Conservation (phyloP, 2,797 vertebrate genomes). For the Propithecus deckenii region DNA sequence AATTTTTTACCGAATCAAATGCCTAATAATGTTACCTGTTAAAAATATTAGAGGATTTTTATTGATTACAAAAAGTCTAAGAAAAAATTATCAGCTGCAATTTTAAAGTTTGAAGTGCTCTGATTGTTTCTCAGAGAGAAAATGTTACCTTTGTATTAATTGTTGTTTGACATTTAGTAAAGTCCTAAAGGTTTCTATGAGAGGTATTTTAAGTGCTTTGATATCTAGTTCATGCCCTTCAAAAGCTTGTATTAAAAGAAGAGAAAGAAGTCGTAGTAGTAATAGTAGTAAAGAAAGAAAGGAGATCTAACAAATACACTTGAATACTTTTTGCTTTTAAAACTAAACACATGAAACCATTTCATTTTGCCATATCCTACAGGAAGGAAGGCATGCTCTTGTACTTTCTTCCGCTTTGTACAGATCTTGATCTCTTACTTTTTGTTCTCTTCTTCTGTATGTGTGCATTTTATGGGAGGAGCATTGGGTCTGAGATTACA, state of each 20-base stretch:
- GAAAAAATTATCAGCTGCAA: conserved; percentile 44
- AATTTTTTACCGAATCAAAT: conserved; percentile 68
- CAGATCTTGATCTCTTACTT: neutral
- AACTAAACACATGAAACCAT: neutral
- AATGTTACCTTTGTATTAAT: conserved; percentile 38
- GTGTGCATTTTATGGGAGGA: conserved; percentile 22
- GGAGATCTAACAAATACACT: conserved; percentile 12
- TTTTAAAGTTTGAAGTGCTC: conserved; percentile 65
- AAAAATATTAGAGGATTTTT: conserved; percentile 61
- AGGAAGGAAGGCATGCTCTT: neutral
- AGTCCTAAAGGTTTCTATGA: neutral
- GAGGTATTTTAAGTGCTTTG: neutral
- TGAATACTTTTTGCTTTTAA: conserved; percentile 39
- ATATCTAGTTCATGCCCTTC: neutral
- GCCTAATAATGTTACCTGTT: conserved; percentile 57
- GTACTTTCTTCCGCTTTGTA: neutral
- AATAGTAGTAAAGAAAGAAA: neutral
- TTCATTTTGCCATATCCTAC: neutral
- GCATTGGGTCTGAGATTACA: conserved; percentile 33
- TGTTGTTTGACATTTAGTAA: conserved; percentile 1
- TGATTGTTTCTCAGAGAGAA: conserved; percentile 51
- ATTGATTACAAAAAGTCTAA: conserved; percentile 50
- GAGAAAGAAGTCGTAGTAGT: neutral
- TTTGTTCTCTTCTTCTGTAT: neutral
- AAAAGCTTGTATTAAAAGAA: neutral